phyloP scores from a whole-genome alignment of 2,113 vertebrate genomes.

The Polypterus senegalus region DNA sequence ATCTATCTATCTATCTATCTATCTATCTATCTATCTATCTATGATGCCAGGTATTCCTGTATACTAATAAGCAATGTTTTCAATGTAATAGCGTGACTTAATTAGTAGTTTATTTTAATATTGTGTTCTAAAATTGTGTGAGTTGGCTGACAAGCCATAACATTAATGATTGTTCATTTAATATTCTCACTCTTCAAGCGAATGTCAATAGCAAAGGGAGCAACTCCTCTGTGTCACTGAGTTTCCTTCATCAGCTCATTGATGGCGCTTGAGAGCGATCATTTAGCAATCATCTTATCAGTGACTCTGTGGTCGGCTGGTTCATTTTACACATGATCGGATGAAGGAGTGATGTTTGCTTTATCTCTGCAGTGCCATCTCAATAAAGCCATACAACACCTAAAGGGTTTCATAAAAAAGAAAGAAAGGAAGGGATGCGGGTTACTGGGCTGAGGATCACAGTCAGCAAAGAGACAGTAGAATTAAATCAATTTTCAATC shows the following conservation, averaged over 20 bases:
- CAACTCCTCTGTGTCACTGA: slow-evolving; percentile 34
- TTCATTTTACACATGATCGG: slow-evolving; percentile 41
- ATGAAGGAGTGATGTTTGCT: slow-evolving; percentile 36
- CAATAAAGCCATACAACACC: slow-evolving; percentile 18
- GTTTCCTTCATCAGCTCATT: slow-evolving; percentile 37
- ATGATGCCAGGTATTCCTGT: too few relatives aligned
- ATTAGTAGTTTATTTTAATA: background rate
- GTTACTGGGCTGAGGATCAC: slow-evolving; percentile 28
- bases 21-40: too few relatives aligned
- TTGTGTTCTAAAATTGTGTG: background rate
- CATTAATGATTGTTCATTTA: slow-evolving; percentile 3
- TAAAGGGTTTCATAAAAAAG: slow-evolving; percentile 25
- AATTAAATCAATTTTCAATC: slow-evolving; percentile 32
- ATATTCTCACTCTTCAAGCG: slow-evolving; percentile 24
- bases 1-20: too few relatives aligned
- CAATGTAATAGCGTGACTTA: too few relatives aligned
- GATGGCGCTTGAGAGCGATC: slow-evolving; percentile 34
- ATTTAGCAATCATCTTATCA: slow-evolving; percentile 40
- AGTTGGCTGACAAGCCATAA: background rate
- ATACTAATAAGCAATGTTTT: too few relatives aligned
- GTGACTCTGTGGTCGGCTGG: slow-evolving; percentile 11
- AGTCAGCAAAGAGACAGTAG: slow-evolving; percentile 20
- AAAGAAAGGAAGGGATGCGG: background rate
- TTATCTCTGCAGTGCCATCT: slow-evolving; percentile 23
- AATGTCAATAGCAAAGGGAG: slow-evolving; percentile 26